Evolutionary conservation across 2,888 invertebrate genomes (phyloP).

Genomic region (Sycophila texana): DNA sequence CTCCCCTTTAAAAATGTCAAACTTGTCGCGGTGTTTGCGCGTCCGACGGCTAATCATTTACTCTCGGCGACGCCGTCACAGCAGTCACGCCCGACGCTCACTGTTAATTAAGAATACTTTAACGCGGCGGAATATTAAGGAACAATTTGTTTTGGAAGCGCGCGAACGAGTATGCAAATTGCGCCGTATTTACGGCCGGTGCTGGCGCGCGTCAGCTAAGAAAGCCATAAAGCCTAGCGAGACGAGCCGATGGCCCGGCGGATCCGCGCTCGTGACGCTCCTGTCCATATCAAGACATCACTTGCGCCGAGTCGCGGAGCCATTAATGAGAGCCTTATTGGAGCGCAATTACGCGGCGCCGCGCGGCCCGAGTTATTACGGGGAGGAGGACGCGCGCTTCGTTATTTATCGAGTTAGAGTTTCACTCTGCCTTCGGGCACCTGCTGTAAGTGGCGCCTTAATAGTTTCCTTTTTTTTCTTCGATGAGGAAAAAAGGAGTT

Average conservation of each 20-base stretch:
- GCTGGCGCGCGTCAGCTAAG: not conserved
- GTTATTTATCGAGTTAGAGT: slow-evolving; percentile 43
- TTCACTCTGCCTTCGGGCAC: slow-evolving; percentile 29
- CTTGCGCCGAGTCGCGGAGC: slow-evolving; percentile 20
- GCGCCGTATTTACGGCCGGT: not conserved
- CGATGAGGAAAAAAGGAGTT: too few species aligned
- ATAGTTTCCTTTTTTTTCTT: not conserved
- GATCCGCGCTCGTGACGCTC: not conserved
- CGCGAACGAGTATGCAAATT: not conserved
- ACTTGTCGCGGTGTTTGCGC: not conserved
- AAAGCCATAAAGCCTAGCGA: slow-evolving; percentile 16
- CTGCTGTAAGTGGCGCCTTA: slow-evolving; percentile 10
- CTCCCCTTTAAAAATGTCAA: not conserved
- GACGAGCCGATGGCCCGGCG: slow-evolving; percentile 12
- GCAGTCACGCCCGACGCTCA: too few species aligned
- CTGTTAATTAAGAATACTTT: not conserved
- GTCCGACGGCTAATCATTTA: too few species aligned
- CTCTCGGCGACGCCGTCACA: too few species aligned
- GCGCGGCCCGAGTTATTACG: slow-evolving; percentile 10
- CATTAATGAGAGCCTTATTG: slow-evolving; percentile 44
- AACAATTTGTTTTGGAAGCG: too few species aligned
- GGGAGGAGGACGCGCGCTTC: not conserved
- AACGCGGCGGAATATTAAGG: too few species aligned
- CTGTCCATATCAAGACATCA: slow-evolving; percentile 51
- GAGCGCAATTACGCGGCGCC: slow-evolving; percentile 33